Evolutionary conservation across 2,113 vertebrate genomes (phyloP).

Genomic region (Dicaeum eximium): DNA sequence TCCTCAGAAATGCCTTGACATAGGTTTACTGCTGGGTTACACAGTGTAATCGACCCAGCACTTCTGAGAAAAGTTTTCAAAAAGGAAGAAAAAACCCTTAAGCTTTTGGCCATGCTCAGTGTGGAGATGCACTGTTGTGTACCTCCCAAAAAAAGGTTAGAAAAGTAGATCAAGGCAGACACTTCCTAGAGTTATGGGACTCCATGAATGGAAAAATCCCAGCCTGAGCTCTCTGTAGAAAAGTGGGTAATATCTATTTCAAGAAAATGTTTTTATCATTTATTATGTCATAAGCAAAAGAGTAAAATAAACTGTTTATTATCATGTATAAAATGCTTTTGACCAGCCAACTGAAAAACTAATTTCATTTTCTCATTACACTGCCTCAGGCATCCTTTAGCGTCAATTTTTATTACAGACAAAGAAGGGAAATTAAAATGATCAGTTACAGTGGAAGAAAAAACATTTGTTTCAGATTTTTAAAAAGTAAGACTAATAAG

Average conservation of each 20-base stretch:
- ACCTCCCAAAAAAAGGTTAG: neutral
- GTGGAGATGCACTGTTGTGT: neutral
- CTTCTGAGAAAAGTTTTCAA: neutral
- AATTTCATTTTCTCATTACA: conserved; percentile 99
- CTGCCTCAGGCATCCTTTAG: conserved; percentile 90
- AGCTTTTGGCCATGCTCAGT: neutral
- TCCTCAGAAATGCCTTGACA: neutral
- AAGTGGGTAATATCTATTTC: conserved; percentile 64
- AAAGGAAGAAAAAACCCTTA: neutral
- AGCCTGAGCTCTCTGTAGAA: conserved; percentile 10
- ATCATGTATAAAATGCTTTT: conserved; percentile 98
- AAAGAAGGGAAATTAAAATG: conserved; percentile 96
- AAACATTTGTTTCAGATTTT: conserved; percentile 82
- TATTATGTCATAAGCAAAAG: conserved; percentile 81
- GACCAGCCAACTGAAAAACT: conserved; percentile 99
- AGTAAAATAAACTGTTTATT: conserved; percentile 98
- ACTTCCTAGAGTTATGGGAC: neutral
- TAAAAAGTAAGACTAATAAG: conserved; percentile 75
- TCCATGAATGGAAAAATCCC: neutral
- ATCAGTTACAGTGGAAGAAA: conserved; percentile 75
- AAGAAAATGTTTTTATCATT: conserved; percentile 75
- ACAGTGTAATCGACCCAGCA: neutral
- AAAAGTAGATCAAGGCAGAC: neutral
- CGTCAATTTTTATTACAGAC: conserved; percentile 96
- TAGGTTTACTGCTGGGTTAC: neutral